Evolutionary conservation across 1,140 invertebrate genomes (phyloP).

Genomic region (Zaprionus lachaisei): DNA sequence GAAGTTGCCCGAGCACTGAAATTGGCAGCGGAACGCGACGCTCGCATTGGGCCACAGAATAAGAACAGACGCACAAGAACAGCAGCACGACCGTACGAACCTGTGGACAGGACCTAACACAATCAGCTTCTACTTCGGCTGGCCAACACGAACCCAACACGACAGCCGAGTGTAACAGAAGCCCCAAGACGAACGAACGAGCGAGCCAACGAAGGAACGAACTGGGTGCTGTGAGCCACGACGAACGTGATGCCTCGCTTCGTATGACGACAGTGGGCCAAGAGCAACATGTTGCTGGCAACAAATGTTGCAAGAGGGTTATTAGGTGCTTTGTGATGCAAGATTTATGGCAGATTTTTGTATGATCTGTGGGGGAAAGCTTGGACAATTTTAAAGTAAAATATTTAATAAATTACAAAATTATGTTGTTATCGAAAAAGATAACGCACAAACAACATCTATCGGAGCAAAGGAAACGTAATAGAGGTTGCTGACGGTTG

Average conservation of each 20-base stretch:
- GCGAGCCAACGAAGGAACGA: background rate
- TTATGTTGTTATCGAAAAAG: no score
- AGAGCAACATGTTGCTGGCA: background rate
- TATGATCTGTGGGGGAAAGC: no score
- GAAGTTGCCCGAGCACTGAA: constrained; percentile 82
- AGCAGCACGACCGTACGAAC: constrained; percentile 9
- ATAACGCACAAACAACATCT: no score
- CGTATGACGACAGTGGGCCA: background rate
- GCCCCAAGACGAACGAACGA: constrained; percentile 7
- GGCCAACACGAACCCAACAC: constrained; percentile 8
- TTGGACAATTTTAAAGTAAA: no score
- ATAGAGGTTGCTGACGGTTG: no score
- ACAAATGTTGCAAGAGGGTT: background rate
- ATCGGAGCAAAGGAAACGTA: no score
- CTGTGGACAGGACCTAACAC: constrained; percentile 56
- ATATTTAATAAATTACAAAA: no score
- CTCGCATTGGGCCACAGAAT: constrained; percentile 66
- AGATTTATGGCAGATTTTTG: no score
- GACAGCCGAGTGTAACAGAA: background rate
- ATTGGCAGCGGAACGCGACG: constrained; percentile 54
- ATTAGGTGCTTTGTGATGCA: no score
- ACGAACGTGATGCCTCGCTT: background rate
- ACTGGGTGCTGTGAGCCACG: background rate
- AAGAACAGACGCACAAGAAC: constrained; percentile 27
- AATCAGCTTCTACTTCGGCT: constrained; percentile 54